Percentiles rank a stretch among this genome's conserved stretches.
Evolutionary conservation across 2,797 vertebrate species (phyloP).

Genomic region (Pachyuromys duprasi): DNA sequence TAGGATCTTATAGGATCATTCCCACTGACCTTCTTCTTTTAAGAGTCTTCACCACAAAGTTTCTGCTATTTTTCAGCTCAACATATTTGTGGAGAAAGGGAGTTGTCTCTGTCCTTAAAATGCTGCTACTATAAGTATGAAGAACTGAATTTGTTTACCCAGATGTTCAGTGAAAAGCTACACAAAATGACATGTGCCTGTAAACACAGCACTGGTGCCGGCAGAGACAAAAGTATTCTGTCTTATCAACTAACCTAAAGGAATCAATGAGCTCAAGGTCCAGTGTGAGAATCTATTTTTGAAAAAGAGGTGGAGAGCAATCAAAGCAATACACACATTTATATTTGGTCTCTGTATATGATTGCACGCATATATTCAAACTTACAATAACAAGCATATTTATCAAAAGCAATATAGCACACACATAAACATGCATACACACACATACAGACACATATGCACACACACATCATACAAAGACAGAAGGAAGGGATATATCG

Average conservation of each 20-base stretch:
- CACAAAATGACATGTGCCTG: not conserved
- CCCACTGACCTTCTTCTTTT: not conserved
- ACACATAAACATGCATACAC: no score
- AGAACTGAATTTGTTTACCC: not conserved
- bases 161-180: not conserved
- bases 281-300: not conserved
- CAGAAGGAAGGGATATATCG: not conserved
- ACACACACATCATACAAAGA: not conserved
- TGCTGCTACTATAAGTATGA: not conserved
- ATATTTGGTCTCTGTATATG: not conserved
- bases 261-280: not conserved
- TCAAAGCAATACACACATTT: not conserved
- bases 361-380: not conserved
- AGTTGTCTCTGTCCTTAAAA: not conserved
- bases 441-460: not conserved
- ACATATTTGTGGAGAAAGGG: not conserved
- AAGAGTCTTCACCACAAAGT: not conserved
- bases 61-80: not conserved
- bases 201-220: not conserved
- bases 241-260: not conserved
- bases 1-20: accelerated
- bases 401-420: not conserved
- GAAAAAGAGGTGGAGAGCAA: no score
- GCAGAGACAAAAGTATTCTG: not conserved
- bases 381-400: not conserved